phyloP scores from a whole-genome alignment of 2,888 invertebrate genomes.

The Tetheella fluctuosa region DNA sequence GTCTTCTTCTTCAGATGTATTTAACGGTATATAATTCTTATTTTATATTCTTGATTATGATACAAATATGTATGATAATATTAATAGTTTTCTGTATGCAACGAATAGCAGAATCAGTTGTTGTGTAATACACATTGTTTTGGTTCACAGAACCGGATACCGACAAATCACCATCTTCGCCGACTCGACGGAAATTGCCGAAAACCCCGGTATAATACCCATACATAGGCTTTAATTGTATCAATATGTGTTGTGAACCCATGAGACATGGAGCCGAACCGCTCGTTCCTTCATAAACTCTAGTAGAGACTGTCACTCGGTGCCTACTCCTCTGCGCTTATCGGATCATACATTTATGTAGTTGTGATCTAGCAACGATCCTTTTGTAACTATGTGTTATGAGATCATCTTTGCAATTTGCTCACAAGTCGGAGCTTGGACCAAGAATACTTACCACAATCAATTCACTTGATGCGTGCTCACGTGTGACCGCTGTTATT shows the following conservation, averaged over 20 bases:
- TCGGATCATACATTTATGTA: conserved; percentile 60
- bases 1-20: conserved; percentile 6
- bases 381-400: conserved; percentile 49
- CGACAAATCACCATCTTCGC: conserved; percentile 94
- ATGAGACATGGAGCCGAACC: conserved; percentile 70
- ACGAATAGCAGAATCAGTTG: conserved; percentile 29
- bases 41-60: not conserved
- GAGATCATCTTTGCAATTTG: conserved; percentile 52
- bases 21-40: not conserved
- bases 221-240: conserved; percentile 82
- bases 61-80: conserved; percentile 18
- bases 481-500: not conserved
- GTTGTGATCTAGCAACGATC: conserved; percentile 52
- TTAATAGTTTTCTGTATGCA: conserved; percentile 17
- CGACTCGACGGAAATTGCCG: conserved; percentile 96
- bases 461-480: not conserved
- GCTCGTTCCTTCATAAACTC: conserved; percentile 71
- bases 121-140: conserved; percentile 67
- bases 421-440: conserved; percentile 13
- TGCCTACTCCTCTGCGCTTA: conserved; percentile 80
- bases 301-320: conserved; percentile 81
- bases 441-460: not conserved
- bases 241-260: conserved; percentile 85
- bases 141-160: conserved; percentile 90
- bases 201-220: conserved; percentile 97